Conservation (phyloP, 1,140 invertebrate genomes). For the Caerostris darwini region DNA sequence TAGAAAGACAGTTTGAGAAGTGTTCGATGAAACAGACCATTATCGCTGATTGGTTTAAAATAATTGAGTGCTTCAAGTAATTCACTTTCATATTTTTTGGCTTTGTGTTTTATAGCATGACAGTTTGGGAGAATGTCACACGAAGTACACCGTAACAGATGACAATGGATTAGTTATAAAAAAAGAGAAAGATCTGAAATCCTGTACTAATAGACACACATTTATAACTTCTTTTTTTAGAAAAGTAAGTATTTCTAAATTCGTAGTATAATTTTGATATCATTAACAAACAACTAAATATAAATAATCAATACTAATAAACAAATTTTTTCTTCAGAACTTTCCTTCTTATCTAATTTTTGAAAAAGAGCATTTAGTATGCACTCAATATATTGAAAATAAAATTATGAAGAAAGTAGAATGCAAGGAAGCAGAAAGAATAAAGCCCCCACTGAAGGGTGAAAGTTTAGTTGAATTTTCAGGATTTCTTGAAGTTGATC, state of each 20-base stretch:
- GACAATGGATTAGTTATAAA: not conserved
- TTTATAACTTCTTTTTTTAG: slow-evolving; percentile 3
- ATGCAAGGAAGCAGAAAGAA: slow-evolving; percentile 27
- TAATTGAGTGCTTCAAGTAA: not conserved
- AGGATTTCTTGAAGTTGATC: slow-evolving; percentile 60
- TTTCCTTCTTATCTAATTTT: slow-evolving; percentile 39
- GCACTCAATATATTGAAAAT: slow-evolving; percentile 53
- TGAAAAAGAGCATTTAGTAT: slow-evolving; percentile 2
- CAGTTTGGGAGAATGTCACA: slow-evolving; percentile 56
- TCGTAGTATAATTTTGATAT: not conserved
- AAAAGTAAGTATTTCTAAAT: not conserved
- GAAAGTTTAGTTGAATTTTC: slow-evolving; percentile 81
- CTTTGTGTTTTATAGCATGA: slow-evolving; percentile 54
- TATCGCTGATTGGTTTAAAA: not conserved
- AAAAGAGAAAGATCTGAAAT: slow-evolving; percentile 62
- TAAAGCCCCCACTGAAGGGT: slow-evolving; percentile 78
- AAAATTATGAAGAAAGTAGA: slow-evolving; percentile 12
- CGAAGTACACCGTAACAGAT: slow-evolving; percentile 38
- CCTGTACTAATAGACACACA: slow-evolving; percentile 60
- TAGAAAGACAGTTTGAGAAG: not conserved
- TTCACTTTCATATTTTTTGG: not conserved
- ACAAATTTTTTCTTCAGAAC: slow-evolving; percentile 19
- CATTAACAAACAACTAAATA: not conserved
- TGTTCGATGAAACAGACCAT: not conserved
- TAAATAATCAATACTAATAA: not conserved